Evolutionary conservation across 2,888 invertebrate genomes (phyloP).

Genomic region (Zaprionus bogoriensis): DNA sequence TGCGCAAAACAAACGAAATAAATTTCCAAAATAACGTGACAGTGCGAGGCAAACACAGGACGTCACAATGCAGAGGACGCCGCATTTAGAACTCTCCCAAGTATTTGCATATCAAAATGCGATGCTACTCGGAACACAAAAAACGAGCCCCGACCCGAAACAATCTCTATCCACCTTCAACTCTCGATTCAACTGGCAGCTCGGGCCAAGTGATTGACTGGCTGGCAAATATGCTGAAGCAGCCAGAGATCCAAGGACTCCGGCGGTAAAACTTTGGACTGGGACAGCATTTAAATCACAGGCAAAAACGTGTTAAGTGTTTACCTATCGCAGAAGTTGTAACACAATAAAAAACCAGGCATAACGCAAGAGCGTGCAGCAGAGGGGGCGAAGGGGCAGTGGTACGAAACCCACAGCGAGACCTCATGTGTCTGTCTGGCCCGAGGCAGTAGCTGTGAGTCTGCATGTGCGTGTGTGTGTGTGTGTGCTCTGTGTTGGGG

Average conservation of each 20-base stretch:
- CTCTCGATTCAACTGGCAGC: slow-evolving; percentile 7
- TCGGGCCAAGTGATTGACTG: slow-evolving; percentile 67
- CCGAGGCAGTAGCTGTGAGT: slow-evolving; percentile 28
- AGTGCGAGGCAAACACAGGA: slow-evolving; percentile 35
- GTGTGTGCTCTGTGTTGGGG: slow-evolving; percentile 40
- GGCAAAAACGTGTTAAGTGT: slow-evolving; percentile 81
- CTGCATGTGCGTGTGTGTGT: slow-evolving; percentile 4
- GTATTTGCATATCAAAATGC: slow-evolving; percentile 54
- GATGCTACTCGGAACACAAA: slow-evolving; percentile 9
- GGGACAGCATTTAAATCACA: slow-evolving; percentile 61
- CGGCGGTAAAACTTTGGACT: background rate
- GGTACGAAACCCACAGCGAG: slow-evolving; percentile 21
- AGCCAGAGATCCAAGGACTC: background rate
- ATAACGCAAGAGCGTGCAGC: slow-evolving; percentile 13
- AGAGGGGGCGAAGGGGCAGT: slow-evolving; percentile 2
- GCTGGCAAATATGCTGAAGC: slow-evolving; percentile 50
- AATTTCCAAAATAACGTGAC: slow-evolving; percentile 56
- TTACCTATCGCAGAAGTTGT: slow-evolving; percentile 78
- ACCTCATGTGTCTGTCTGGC: slow-evolving; percentile 36
- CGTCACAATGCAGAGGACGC: slow-evolving; percentile 35
- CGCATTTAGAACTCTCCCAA: slow-evolving; percentile 40
- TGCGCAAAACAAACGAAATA: slow-evolving; percentile 68
- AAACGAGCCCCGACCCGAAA: slow-evolving; percentile 9
- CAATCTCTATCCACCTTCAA: background rate
- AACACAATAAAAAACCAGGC: slow-evolving; percentile 23